Percentiles rank a stretch among this genome's conserved stretches.
phyloP scores from a whole-genome alignment of 1,140 invertebrate genomes.

The Hyphantria cunea region DNA sequence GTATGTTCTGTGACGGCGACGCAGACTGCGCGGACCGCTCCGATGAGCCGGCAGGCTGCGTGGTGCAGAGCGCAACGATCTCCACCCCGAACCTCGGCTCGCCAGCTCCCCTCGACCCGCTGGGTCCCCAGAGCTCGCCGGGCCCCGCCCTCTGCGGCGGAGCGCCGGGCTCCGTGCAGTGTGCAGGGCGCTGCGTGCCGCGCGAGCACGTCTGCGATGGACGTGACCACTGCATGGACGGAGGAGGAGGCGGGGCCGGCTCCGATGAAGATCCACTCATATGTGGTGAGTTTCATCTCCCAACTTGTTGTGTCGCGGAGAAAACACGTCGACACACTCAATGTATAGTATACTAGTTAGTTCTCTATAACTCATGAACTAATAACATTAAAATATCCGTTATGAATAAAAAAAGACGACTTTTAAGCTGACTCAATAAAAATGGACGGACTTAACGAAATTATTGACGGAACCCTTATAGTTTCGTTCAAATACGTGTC shows the following conservation, averaged over 20 bases:
- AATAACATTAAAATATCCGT: too few species aligned
- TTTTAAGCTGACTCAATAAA: too few species aligned
- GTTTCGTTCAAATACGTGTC: too few species aligned
- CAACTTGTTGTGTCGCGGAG: too few species aligned
- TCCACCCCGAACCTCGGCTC: too few species aligned
- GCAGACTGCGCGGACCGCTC: constrained; percentile 89
- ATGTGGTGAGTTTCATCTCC: constrained; percentile 21
- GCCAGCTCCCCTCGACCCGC: constrained; percentile 82
- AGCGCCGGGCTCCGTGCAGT: constrained; percentile 59
- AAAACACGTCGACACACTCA: too few species aligned
- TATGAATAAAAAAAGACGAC: too few species aligned
- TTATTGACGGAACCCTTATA: too few species aligned
- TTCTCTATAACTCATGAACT: too few species aligned
- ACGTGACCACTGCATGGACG: constrained; percentile 31
- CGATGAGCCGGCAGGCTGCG: constrained; percentile 90
- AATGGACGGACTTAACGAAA: too few species aligned
- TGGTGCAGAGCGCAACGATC: constrained; percentile 5
- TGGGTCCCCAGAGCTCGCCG: constrained; percentile 87
- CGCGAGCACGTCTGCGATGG: constrained; percentile 84
- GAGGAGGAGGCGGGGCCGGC: constrained; percentile 27
- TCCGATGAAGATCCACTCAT: constrained; percentile 30
- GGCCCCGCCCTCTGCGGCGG: constrained; percentile 44
- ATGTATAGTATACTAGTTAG: too few species aligned
- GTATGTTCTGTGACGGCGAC: constrained; percentile 92
- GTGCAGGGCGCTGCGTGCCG: constrained; percentile 84